Percentiles rank a stretch among this genome's conserved stretches.
These are phyloP conservation scores for Potamilus streckersoni DNA, from an alignment of 1,140 invertebrate genomes.

Conservation along the genomic window DNA sequence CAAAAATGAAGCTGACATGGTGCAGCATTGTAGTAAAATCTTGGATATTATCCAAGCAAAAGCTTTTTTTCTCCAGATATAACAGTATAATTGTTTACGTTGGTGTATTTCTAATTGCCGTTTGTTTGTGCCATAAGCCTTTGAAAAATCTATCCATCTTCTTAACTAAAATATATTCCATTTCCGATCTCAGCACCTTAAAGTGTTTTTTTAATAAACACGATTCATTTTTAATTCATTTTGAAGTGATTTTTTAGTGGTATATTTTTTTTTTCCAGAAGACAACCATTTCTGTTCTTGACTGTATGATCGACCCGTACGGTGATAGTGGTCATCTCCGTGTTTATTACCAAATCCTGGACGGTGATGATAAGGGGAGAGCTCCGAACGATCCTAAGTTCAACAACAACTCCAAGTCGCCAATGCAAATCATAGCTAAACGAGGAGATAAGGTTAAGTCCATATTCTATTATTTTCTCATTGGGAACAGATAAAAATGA, in stretches of 20 bases:
- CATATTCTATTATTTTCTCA: neutral
- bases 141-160: too few species aligned
- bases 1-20: too few species aligned
- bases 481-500: too few species aligned
- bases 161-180: too few species aligned
- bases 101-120: too few species aligned
- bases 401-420: conserved; percentile 44
- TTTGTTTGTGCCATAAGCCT: too few species aligned
- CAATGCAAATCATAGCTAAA: conserved; percentile 54
- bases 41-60: too few species aligned
- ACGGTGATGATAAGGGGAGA: conserved; percentile 49
- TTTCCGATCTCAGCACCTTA: too few species aligned
- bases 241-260: neutral
- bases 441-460: conserved; percentile 47
- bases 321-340: conserved; percentile 40
- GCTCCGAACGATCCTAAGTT: conserved; percentile 44
- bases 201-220: neutral
- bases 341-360: conserved; percentile 53
- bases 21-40: too few species aligned
- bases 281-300: conserved; percentile 50
- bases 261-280: conserved; percentile 32
- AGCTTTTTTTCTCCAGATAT: too few species aligned
- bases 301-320: conserved; percentile 54
- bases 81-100: too few species aligned
- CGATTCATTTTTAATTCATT: neutral